These are phyloP conservation scores for Phaethon lepturus DNA, from an alignment of 2,113 vertebrate species.

Conservation along the genomic window DNA sequence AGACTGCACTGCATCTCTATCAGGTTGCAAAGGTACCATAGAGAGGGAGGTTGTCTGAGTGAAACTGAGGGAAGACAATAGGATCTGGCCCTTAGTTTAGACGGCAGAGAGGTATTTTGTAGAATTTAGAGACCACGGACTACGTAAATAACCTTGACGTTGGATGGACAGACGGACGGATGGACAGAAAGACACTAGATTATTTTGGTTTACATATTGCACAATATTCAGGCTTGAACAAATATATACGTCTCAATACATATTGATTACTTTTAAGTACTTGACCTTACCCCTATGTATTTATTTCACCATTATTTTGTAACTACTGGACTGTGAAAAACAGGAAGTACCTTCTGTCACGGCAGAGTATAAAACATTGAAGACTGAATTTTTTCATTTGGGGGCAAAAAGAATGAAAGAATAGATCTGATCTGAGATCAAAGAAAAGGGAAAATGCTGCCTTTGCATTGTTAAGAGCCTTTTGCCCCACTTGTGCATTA, in stretches of 20 bases:
- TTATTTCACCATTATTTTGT: background rate
- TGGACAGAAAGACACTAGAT: background rate
- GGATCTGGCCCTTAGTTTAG: background rate
- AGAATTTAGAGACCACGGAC: background rate
- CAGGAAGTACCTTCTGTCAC: background rate
- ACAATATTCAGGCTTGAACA: background rate
- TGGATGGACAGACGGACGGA: background rate
- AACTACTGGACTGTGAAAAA: background rate
- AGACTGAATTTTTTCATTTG: background rate
- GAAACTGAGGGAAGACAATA: background rate
- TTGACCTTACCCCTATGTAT: background rate
- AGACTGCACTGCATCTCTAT: constrained; percentile 2
- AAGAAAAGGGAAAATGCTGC: constrained; percentile 1
- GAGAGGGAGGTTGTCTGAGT: background rate
- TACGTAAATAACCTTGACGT: background rate
- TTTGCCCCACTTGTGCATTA: background rate
- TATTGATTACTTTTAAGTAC: background rate
- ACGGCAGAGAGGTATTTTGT: background rate
- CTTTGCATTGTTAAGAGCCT: background rate
- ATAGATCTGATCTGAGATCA: constrained; percentile 12
- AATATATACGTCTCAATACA: background rate
- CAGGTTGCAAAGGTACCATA: background rate
- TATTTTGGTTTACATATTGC: background rate
- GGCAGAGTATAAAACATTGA: background rate
- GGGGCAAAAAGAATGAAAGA: background rate